phyloP scores from a whole-genome alignment of 2,797 vertebrate genomes.

The Galaxias olidus region DNA sequence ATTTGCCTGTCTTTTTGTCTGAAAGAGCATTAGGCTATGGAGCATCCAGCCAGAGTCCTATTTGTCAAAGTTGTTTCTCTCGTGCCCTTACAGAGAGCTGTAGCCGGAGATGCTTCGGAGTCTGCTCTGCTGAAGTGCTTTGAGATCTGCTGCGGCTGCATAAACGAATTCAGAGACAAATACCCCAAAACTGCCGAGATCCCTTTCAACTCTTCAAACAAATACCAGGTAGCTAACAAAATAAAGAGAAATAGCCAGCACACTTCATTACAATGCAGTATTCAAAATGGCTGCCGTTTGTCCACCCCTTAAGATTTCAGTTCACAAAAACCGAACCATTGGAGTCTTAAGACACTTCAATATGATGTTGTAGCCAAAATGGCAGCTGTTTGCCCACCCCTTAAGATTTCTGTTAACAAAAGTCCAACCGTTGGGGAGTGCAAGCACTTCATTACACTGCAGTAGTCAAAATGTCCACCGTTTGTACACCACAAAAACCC shows the following conservation, averaged over 20 bases:
- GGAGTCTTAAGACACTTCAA: slow-evolving; percentile 54
- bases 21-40: no score
- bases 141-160: slow-evolving; percentile 92
- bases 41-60: no score
- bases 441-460: no score
- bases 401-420: slow-evolving; percentile 90
- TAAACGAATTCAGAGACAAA: slow-evolving; percentile 84
- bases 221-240: slow-evolving; percentile 85
- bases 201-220: slow-evolving; percentile 97
- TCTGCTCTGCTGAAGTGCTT: slow-evolving; percentile 94
- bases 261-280: no score
- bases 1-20: no score
- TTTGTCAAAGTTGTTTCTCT: slow-evolving; percentile 4
- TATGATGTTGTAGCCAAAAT: neutral
- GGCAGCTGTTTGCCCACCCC: neutral
- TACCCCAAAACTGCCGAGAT: slow-evolving; percentile 87
- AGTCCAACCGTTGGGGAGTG: slow-evolving; percentile 79
- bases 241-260: no score
- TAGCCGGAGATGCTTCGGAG: slow-evolving; percentile 92
- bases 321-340: slow-evolving; percentile 85
- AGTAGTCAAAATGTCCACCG: neutral
- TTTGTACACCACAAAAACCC: no score
- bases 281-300: neutral
- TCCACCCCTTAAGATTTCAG: slow-evolving; percentile 80
- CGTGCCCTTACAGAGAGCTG: slow-evolving; percentile 79